Evolutionary conservation across 2,113 vertebrate genomes (phyloP).

Genomic region (Rhinoderma darwinii): DNA sequence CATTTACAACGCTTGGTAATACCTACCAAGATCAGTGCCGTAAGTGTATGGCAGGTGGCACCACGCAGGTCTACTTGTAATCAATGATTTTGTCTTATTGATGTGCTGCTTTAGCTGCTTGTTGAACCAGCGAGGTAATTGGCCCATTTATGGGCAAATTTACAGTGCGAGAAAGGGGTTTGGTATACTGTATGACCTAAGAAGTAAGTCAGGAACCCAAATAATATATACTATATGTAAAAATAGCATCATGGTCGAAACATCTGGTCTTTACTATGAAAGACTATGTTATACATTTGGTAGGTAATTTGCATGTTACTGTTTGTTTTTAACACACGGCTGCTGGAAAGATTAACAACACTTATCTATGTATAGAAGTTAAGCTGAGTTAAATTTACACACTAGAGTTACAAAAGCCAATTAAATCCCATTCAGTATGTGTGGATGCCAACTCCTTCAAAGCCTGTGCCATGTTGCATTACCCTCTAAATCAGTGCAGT

Average conservation of each 20-base stretch:
- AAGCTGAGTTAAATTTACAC: constrained; percentile 50
- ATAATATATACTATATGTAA: background rate
- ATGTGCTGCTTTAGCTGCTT: too few species aligned
- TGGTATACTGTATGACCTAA: background rate
- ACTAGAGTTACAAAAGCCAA: constrained; percentile 53
- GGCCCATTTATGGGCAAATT: background rate
- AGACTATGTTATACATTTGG: constrained; percentile 18
- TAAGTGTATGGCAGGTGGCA: too few species aligned
- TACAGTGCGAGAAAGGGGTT: background rate
- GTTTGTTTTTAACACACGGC: constrained; percentile 47
- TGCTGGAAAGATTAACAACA: constrained; percentile 53
- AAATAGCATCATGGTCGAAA: background rate
- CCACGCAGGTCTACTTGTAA: too few species aligned
- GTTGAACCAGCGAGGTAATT: too few species aligned
- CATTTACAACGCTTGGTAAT: too few species aligned
- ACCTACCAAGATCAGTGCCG: too few species aligned
- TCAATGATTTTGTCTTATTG: too few species aligned
- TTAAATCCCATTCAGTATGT: constrained; percentile 44
- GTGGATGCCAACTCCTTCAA: constrained; percentile 45
- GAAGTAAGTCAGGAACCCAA: too few species aligned
- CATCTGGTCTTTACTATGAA: background rate
- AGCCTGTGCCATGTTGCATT: constrained; percentile 46
- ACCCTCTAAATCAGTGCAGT: constrained; percentile 49
- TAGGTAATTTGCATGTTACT: constrained; percentile 41
- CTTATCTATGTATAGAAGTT: constrained; percentile 44